phyloP scores from a whole-genome alignment of 1,140 invertebrate genomes.

The Copidosoma floridanum region DNA sequence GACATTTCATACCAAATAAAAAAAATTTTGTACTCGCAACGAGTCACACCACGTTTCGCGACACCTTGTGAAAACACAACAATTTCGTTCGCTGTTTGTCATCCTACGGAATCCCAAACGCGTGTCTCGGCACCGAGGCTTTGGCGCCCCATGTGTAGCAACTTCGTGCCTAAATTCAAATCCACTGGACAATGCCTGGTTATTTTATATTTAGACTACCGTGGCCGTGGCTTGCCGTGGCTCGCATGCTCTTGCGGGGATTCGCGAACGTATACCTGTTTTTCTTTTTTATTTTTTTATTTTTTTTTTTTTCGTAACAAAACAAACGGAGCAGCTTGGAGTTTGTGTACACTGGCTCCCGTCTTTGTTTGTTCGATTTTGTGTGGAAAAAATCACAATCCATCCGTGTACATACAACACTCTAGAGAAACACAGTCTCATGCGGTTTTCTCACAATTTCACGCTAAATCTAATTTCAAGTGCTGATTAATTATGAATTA shows the following conservation, averaged over 20 bases:
- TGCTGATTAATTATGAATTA: no score
- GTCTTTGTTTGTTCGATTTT: not conserved
- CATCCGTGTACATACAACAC: no score
- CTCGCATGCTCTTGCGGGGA: no score
- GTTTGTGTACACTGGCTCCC: not conserved
- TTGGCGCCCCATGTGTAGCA: not conserved
- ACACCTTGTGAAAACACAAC: not conserved
- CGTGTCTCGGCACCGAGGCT: not conserved
- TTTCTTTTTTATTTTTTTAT: no score
- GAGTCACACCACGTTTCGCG: no score
- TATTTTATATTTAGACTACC: conserved; percentile 5
- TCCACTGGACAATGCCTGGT: conserved; percentile 1
- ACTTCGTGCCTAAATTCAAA: conserved; percentile 24
- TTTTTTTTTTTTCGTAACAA: not conserved
- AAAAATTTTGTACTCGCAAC: not conserved
- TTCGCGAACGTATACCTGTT: no score
- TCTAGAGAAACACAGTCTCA: no score
- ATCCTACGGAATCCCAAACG: conserved; percentile 4
- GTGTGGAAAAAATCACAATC: not conserved
- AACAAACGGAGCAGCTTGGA: no score
- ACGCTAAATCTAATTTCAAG: no score
- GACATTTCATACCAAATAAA: not conserved
- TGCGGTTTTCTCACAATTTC: no score
- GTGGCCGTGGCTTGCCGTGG: no score
- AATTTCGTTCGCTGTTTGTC: conserved; percentile 3